A percentile compares a stretch with the other conserved stretches of the same genome.
Conservation (phyloP, 2,888 invertebrate genomes). For the Cheilosia urbana region DNA sequence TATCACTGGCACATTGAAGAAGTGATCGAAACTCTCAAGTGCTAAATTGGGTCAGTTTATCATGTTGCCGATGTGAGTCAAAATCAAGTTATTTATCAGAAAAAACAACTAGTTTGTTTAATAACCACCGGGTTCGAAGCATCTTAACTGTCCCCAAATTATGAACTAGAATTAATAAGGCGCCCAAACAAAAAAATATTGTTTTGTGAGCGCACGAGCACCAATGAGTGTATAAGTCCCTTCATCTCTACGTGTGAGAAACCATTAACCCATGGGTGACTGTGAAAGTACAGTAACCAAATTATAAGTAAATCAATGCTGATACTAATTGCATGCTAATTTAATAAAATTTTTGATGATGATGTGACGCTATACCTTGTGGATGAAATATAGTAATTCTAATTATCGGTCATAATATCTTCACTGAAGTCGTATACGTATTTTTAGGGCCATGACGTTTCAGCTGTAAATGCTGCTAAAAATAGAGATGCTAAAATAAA, state of each 20-base stretch:
- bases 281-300: too few relatives aligned
- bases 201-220: too few relatives aligned
- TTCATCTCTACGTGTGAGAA: neutral
- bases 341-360: neutral
- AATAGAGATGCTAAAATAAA: conserved; percentile 13
- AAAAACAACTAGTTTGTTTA: too few relatives aligned
- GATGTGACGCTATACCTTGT: neutral
- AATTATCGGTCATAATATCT: neutral
- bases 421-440: neutral
- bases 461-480: conserved; percentile 2
- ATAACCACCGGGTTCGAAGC: too few relatives aligned
- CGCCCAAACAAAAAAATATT: too few relatives aligned
- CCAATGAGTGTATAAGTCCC: neutral
- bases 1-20: too few relatives aligned
- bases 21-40: too few relatives aligned
- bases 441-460: neutral
- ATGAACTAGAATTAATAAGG: too few relatives aligned
- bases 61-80: too few relatives aligned
- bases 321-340: conserved; percentile 17
- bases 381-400: neutral
- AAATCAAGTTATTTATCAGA: too few relatives aligned
- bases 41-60: too few relatives aligned
- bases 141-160: too few relatives aligned
- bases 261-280: neutral
- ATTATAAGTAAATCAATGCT: neutral